Conservation (phyloP, 2,888 invertebrate genomes). For the Eledona agricola region DNA sequence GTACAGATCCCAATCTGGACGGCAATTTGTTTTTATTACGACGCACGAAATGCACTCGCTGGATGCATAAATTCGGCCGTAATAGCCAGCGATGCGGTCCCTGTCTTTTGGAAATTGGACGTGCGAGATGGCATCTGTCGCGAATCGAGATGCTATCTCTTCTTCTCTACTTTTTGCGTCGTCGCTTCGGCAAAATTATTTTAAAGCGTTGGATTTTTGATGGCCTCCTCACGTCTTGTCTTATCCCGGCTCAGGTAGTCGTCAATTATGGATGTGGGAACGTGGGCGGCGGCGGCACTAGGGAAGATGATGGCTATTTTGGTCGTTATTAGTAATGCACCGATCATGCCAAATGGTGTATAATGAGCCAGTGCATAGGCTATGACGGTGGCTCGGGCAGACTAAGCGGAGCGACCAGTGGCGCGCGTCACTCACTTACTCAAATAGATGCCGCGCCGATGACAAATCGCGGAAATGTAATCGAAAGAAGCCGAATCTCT, state of each 20-base stretch:
- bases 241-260: constrained; percentile 30
- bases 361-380: constrained; percentile 46
- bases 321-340: constrained; percentile 52
- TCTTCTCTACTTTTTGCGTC: constrained; percentile 9
- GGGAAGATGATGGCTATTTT: constrained; percentile 48
- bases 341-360: constrained; percentile 51
- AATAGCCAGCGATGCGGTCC: constrained; percentile 26
- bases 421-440: constrained; percentile 40
- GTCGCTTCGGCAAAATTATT: constrained; percentile 30
- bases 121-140: constrained; percentile 40
- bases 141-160: constrained; percentile 44
- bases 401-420: constrained; percentile 45
- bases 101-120: constrained; percentile 39
- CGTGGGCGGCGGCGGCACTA: constrained; percentile 22
- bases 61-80: constrained; percentile 28
- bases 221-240: too few species aligned
- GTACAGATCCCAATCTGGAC: constrained; percentile 19
- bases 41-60: constrained; percentile 27
- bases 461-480: constrained; percentile 15
- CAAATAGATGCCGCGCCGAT: constrained; percentile 42
- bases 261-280: constrained; percentile 27
- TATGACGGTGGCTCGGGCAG: constrained; percentile 49
- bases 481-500: constrained; percentile 1
- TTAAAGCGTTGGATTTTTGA: constrained; percentile 5
- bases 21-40: constrained; percentile 34